Percentiles rank a stretch among this genome's conserved stretches.
phyloP scores from a whole-genome alignment of 2,888 invertebrate genomes.

The Andrena haemorrhoa region DNA sequence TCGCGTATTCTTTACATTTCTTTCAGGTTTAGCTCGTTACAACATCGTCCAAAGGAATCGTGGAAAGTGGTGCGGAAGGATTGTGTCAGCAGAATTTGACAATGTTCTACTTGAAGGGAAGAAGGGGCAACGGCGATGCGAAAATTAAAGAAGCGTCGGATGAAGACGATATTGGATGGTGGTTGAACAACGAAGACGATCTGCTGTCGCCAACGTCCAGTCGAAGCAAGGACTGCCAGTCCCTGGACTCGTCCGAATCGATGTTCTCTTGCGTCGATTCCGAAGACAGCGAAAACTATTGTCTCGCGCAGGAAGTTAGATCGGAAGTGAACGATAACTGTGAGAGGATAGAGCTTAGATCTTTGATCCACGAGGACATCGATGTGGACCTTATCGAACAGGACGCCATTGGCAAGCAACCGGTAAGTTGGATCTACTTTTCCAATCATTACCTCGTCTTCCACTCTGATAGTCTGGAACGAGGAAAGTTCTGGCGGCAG shows the following conservation, averaged over 20 bases:
- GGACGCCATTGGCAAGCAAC: conserved; percentile 49
- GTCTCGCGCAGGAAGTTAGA: conserved; percentile 56
- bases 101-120: conserved; percentile 76
- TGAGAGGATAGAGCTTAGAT: conserved; percentile 70
- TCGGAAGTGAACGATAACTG: conserved; percentile 41
- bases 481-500: too few relatives aligned
- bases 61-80: neutral
- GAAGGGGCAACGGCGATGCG: conserved; percentile 35
- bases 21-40: conserved; percentile 25
- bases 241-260: conserved; percentile 68
- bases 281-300: conserved; percentile 67
- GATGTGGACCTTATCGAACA: conserved; percentile 72
- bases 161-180: conserved; percentile 81
- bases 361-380: conserved; percentile 63
- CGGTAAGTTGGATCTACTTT: conserved; percentile 33
- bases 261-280: conserved; percentile 73
- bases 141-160: conserved; percentile 31
- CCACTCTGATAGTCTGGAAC: neutral
- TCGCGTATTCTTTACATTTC: neutral
- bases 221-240: conserved; percentile 49
- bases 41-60: neutral
- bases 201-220: conserved; percentile 15
- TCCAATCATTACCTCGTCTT: neutral
- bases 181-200: conserved; percentile 71
- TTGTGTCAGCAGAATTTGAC: neutral